Evolutionary conservation across 2,797 vertebrate genomes (phyloP), one percentile per base, ranked within the genome.

Genomic region (Falco peregrinus): DNA sequence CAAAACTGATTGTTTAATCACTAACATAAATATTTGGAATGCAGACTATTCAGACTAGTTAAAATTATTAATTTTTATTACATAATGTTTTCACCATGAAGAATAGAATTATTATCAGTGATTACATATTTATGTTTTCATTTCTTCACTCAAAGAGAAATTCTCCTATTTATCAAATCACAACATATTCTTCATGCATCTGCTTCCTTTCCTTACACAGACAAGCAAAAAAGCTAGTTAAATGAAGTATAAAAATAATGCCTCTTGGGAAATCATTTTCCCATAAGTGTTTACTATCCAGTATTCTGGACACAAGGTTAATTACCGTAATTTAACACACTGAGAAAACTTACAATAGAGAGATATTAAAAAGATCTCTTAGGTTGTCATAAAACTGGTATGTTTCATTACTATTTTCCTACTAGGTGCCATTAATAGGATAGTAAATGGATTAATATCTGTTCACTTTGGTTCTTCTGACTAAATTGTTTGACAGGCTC

Each of bases 281-380:
- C 64, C 29, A 70, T 21, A 88, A 85, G 91, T 87, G 14, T 29
- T 93, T 96, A 95, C 95, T 59, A 89, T 50, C 12, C 25, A 48
- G 33, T 91, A 87, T 70, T 65, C 47, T 69, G 75, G 60, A 51
- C 50, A 31, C 25, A 89, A 68, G 48, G 76, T 90, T 95, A 96
- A 94, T 89, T 93, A 88, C 50, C 56, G 16, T 28, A 89, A 96
- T 93, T 92, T 88, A 93, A 89, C 69, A 91, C 2, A 51, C 9
- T 84, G 25, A 95, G 53, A 95, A 33, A 89, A 69, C 16, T 84
- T 79, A 56, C 59, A 92, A 85, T 18, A 91, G 20, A 71, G 87
- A 78, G 33, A 77, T 89, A 63, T 65, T 82, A n/a, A 78, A 80
- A 89, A 75, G 4, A 63, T 16, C 33, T 90, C 61, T 41, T 43